Evolutionary conservation across 2,113 vertebrate species (phyloP).

Genomic region (Perognathus longimembris): DNA sequence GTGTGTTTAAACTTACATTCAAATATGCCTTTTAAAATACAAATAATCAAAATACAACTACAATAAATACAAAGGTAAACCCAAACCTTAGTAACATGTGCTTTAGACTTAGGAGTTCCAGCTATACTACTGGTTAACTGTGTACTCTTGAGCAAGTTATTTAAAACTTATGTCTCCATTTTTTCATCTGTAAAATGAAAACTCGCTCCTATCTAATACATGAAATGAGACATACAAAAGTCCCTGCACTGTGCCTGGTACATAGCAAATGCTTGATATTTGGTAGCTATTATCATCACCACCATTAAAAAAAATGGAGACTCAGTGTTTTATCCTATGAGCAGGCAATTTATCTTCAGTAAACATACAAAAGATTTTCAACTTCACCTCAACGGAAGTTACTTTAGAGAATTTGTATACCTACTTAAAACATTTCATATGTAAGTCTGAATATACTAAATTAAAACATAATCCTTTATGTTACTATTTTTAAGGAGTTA

Average conservation of each 20-base stretch:
- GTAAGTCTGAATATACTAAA: conserved; percentile 8
- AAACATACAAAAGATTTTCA: conserved; percentile 12
- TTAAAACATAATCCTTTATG: neutral
- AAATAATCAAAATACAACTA: conserved; percentile 48
- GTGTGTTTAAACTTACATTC: neutral
- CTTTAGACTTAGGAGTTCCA: conserved; percentile 21
- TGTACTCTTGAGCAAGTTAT: conserved; percentile 38
- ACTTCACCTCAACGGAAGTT: conserved; percentile 15
- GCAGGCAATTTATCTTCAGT: conserved; percentile 1
- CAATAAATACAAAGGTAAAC: conserved; percentile 19
- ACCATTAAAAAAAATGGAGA: conserved; percentile 2
- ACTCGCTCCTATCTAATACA: conserved; percentile 8
- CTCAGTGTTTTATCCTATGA: neutral
- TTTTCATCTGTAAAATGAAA: neutral
- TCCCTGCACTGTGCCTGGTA: neutral
- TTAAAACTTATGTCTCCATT: conserved; percentile 9
- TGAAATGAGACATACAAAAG: neutral
- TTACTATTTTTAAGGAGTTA: conserved; percentile 21
- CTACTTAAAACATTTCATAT: conserved; percentile 36
- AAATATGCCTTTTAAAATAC: neutral
- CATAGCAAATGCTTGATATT: neutral
- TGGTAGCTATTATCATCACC: neutral
- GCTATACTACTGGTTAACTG: conserved; percentile 40
- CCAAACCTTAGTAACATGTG: neutral
- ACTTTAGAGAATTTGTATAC: conserved; percentile 42